Percentiles rank a stretch among this genome's conserved stretches.
Evolutionary conservation across 2,113 vertebrate genomes (phyloP).

Genomic region (Phylloscopus trochiloides): DNA sequence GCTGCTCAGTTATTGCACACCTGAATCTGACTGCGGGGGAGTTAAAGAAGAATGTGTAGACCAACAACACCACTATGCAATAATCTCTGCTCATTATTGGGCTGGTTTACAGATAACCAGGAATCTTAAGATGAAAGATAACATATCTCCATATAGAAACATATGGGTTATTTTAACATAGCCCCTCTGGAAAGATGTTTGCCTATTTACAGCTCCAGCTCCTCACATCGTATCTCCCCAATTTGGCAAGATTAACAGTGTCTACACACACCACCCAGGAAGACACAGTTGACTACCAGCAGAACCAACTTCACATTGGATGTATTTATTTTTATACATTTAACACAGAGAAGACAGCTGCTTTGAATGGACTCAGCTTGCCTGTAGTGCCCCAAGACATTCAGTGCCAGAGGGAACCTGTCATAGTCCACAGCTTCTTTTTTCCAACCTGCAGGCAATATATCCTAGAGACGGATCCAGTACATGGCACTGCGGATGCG

Average conservation of each 20-base stretch:
- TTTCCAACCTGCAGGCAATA: background rate
- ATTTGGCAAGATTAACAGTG: background rate
- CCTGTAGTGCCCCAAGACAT: background rate
- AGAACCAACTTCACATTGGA: background rate
- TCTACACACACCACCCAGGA: background rate
- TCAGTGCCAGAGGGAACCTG: background rate
- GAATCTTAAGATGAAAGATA: background rate
- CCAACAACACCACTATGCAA: background rate
- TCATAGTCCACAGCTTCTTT: background rate
- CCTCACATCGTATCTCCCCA: background rate
- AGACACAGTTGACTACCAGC: background rate
- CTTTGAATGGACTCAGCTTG: background rate
- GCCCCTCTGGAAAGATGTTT: background rate
- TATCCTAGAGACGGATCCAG: conserved; percentile 88
- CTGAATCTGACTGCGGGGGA: background rate
- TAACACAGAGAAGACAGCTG: background rate
- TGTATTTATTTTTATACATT: conserved; percentile 20
- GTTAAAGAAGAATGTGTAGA: background rate
- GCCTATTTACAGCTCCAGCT: background rate
- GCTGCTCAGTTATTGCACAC: background rate
- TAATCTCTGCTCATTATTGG: background rate
- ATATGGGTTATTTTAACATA: background rate
- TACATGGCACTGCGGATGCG: conserved; percentile 92
- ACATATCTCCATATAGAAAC: background rate
- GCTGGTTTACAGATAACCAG: background rate